Percentiles rank a stretch among this genome's conserved stretches.
phyloP scores from a whole-genome alignment of 2,797 vertebrate genomes.

The Sarcoramphus papa region DNA sequence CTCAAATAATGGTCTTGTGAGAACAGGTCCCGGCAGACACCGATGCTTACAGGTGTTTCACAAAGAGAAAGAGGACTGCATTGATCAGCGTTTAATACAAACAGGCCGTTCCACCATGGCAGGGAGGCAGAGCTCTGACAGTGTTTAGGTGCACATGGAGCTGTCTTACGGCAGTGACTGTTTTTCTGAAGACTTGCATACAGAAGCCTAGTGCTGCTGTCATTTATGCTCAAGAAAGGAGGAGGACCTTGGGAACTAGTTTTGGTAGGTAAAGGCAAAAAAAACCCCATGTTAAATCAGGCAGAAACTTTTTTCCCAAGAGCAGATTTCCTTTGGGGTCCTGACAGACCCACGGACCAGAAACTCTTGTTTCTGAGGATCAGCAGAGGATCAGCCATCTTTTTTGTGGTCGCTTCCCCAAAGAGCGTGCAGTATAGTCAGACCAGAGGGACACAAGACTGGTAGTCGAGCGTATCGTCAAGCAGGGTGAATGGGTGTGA shows the following conservation, averaged over 20 bases:
- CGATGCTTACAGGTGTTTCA: background rate
- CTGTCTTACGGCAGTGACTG: fast-evolving
- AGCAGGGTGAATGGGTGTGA: background rate
- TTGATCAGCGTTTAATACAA: background rate
- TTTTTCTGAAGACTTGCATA: background rate
- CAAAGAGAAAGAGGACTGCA: background rate
- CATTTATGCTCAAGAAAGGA: background rate
- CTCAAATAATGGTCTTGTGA: background rate
- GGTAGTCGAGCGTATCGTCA: fast-evolving
- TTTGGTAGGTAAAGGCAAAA: background rate
- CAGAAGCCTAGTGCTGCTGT: background rate
- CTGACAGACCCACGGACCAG: background rate
- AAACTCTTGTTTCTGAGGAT: background rate
- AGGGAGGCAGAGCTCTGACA: background rate
- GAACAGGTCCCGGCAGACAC: background rate
- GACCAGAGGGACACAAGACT: background rate
- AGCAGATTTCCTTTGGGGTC: background rate
- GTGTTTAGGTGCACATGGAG: fast-evolving
- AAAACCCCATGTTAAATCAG: background rate
- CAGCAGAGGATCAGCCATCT: background rate
- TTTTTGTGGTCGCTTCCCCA: too few species aligned
- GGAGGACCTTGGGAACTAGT: background rate
- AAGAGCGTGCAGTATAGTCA: fast-evolving
- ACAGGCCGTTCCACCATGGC: background rate
- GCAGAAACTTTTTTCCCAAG: background rate